Evolutionary conservation across 2,797 vertebrate species (phyloP), one percentile per base, ranked within the genome.

Genomic region (Alfaro cultratus): DNA sequence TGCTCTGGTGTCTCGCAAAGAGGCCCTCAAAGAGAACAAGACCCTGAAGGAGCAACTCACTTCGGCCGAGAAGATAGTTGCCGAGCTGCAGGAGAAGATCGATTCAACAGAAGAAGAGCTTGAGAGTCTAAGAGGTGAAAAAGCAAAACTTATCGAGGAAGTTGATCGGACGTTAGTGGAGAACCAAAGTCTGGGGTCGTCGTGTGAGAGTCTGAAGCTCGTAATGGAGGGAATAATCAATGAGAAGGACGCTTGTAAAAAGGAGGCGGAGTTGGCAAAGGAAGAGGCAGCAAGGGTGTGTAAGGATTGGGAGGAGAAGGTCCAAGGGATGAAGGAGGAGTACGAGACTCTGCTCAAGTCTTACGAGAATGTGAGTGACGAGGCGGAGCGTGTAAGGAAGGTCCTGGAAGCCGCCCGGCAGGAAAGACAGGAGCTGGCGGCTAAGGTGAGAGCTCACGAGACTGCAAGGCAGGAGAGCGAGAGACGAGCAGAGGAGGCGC

Each of bases 261-360:
- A 92, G 81, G 97, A 98, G 49, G 78, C 92, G 0, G 96, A 96
- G 47, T 85, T 94, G 41, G 80, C 95, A 57, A 97, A 93, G 81
- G 91, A 94, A 31, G 94, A 95, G 77, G 96, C 97, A 0, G 84
- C 92, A 1, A 88, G 89, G 73, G 91, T 92, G 18, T 94, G 81
- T 71, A 92, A 88, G 6, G 97, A 96, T 51, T 97, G 96, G 96
- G 95, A 96, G 80, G 95, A 96, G 72, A 99, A 97, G 81, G 89
- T 97, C 21, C 89, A 91, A 26, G 95, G 96, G 46, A 95, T 98
- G 92, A 97, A 98, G 85, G 97, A 97, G 1, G 99, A 99, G 78
- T 99, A 99, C n/a, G 99, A 99, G 91, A 97, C 96, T 29, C 95
- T 99, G 51, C 95, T 99, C 74, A 98, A 97, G 87, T 99, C 98